Percentiles rank a stretch among this genome's conserved stretches.
Evolutionary conservation across 2,797 vertebrate species (phyloP).

Genomic region (Taeniopygia guttata): DNA sequence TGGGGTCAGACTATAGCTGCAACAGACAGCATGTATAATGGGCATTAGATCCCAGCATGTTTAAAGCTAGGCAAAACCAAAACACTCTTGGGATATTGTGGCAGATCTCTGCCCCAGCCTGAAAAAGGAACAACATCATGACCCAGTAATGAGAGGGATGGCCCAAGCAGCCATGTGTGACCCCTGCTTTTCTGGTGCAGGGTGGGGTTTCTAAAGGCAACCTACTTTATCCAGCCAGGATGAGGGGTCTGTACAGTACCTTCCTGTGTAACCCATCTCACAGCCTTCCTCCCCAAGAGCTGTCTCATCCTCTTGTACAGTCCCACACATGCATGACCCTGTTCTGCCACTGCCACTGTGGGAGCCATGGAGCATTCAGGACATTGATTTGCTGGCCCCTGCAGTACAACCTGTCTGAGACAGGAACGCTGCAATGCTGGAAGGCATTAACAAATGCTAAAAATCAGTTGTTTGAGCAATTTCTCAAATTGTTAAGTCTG

Average conservation of each 20-base stretch:
- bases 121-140: neutral
- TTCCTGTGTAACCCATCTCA: neutral
- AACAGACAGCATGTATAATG: neutral
- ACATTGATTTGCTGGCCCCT: accelerated
- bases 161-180: neutral
- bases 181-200: neutral
- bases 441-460: neutral
- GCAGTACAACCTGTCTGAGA: neutral
- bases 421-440: accelerated
- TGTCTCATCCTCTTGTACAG: neutral
- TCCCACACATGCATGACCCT: accelerated
- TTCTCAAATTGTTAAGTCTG: neutral
- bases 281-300: neutral
- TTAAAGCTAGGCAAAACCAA: neutral
- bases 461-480: neutral
- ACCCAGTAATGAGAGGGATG: neutral
- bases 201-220: neutral
- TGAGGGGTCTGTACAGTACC: neutral
- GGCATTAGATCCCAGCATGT: neutral
- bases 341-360: neutral
- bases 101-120: too few relatives aligned
- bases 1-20: neutral
- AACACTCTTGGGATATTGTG: neutral
- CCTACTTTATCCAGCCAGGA: neutral
- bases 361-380: neutral